Base-by-base conservation (phyloP, 2,113 vertebrate species). In the Thamnaconus septentrionalis region DNA sequence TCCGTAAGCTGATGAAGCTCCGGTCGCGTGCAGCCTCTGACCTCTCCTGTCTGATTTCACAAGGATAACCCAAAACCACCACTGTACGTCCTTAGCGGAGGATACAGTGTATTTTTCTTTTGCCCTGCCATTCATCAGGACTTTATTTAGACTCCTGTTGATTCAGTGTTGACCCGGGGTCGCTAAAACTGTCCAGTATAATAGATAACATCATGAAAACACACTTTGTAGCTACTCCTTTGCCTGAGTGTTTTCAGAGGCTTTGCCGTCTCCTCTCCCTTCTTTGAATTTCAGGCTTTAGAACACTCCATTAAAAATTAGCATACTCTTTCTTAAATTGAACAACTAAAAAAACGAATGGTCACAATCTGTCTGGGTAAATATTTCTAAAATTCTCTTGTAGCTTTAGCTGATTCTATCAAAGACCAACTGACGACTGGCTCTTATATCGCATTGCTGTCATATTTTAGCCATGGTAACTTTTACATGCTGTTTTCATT, bases 1-100 rank as follows among this genome's bases (percentile, higher is more conserved):
- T 49, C 47, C 67, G 72, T 56, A 59, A 47, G 4, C 74, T 90
- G 86, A 88, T 88, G 81, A 85, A 76, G 61, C 31, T 45, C 69
- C 40, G 73, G 80, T 85, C 64, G 73, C 67, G 71, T 83, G 86
- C 64, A 57, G 54, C 72, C 71, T 76, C 67, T 68, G 70, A 79
- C 76, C 41, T 43, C 76, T 52, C 44, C 11, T 3, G 59, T 62
- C 71, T 87, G 77, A 90, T 85, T 87, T 59, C 83, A 70, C 82
- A 67, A 55, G 67, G 65, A 72, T 66, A 66, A 54, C 39, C 52
- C 53, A 59, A 70, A 66, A 71, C 54, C 71, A 44, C 61, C 65
- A 55, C 71, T 71, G 58, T 64, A 56, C 47, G 46, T 61, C 65
- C 18, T 48, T 10, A 45, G 39, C 8, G 8, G 52, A 41, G 58